A percentile compares a stretch with the other conserved stretches of the same genome.
These are phyloP conservation scores for Cerceris ruficornis DNA, from an alignment of 2,888 invertebrate genomes.

Conservation along the genomic window DNA sequence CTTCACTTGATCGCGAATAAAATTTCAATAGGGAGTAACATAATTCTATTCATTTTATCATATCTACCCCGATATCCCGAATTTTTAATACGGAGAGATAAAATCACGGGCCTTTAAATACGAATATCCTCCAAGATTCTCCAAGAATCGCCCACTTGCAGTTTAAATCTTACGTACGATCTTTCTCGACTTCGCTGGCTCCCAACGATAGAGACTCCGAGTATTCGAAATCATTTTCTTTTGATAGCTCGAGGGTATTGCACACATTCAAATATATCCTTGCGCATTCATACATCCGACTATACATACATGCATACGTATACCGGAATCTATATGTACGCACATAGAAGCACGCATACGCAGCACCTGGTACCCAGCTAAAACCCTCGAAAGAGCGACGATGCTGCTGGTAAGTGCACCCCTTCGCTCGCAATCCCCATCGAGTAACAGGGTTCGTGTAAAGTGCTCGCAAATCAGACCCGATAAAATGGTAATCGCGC, in stretches of 20 bases:
- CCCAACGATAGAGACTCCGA: neutral
- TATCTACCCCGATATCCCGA: too few relatives aligned
- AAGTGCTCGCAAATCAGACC: constrained; percentile 77
- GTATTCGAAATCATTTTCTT: constrained; percentile 18
- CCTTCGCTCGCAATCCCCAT: constrained; percentile 55
- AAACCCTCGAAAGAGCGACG: constrained; percentile 47
- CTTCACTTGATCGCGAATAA: too few relatives aligned
- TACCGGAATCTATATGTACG: neutral
- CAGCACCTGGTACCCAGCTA: constrained; percentile 42
- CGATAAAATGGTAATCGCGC: constrained; percentile 78
- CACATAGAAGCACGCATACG: constrained; percentile 15
- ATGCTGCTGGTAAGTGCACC: constrained; percentile 53
- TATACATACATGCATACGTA: neutral
- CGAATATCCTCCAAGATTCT: constrained; percentile 7
- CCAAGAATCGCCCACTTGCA: neutral
- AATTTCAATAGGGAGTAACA: too few relatives aligned
- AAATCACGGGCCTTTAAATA: constrained; percentile 11
- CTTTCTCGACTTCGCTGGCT: neutral
- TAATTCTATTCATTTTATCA: too few relatives aligned
- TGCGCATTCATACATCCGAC: neutral
- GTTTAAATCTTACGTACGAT: constrained; percentile 15
- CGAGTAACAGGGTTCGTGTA: constrained; percentile 67
- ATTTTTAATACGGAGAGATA: neutral
- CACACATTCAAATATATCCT: neutral
- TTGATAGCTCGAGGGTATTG: neutral